phyloP scores from a whole-genome alignment of 2,113 vertebrate species.

The Anguilla rostrata region DNA sequence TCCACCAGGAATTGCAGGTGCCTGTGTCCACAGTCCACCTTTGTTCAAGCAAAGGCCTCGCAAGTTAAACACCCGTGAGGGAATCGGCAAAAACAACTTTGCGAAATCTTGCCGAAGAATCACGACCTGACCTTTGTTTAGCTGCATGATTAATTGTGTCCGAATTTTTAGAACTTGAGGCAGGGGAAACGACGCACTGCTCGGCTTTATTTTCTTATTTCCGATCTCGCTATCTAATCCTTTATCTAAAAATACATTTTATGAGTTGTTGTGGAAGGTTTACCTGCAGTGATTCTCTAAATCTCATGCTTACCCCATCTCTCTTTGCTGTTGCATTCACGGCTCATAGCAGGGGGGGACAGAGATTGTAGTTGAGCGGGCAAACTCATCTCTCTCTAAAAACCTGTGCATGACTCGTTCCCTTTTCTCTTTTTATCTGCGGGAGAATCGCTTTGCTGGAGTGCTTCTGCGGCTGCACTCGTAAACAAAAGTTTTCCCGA shows the following conservation, averaged over 20 bases:
- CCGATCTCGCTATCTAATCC: constrained; percentile 65
- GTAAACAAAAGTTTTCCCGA: neutral
- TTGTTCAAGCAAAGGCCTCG: constrained; percentile 15
- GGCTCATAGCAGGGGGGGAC: neutral
- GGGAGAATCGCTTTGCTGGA: constrained; percentile 18
- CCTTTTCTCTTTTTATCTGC: neutral
- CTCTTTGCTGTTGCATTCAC: constrained; percentile 37
- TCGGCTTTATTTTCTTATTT: constrained; percentile 46
- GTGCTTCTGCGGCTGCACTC: neutral
- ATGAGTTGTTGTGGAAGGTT: constrained; percentile 55
- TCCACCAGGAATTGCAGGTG: constrained; percentile 14
- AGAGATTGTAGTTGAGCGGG: neutral
- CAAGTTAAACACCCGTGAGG: neutral
- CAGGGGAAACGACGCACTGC: constrained; percentile 61
- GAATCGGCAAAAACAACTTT: neutral
- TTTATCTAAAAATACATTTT: constrained; percentile 54
- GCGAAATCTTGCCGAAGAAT: neutral
- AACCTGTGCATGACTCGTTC: neutral
- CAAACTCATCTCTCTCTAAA: constrained; percentile 1
- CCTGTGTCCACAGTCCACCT: constrained; percentile 8
- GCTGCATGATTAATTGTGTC: constrained; percentile 42
- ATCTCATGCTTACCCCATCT: constrained; percentile 51
- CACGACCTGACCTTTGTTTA: neutral
- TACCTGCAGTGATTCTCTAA: constrained; percentile 63
- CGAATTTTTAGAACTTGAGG: constrained; percentile 39